phyloP scores from a whole-genome alignment of 2,797 vertebrate species.

The Chromis chromis region DNA sequence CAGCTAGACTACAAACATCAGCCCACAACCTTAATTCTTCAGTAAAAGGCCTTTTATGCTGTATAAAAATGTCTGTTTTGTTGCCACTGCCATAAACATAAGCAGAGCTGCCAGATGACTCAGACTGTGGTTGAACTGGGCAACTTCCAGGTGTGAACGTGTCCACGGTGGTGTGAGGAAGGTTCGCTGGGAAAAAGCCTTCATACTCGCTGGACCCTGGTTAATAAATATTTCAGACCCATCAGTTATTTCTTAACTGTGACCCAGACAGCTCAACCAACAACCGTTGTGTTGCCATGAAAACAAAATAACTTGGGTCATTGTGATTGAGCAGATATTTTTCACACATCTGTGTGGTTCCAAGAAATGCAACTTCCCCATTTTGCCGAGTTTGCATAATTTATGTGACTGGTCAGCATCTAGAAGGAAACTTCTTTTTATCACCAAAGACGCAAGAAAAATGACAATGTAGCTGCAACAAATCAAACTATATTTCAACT shows the following conservation, averaged over 20 bases:
- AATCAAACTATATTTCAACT: no score
- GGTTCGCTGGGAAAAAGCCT: slow-evolving; percentile 31
- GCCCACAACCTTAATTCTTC: background rate
- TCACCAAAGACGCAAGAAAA: background rate
- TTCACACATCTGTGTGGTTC: background rate
- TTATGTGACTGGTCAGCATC: rapidly evolving
- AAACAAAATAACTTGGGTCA: background rate
- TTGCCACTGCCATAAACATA: background rate
- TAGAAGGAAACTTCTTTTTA: background rate
- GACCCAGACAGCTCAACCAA: background rate
- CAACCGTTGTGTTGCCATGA: background rate
- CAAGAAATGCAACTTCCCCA: slow-evolving; percentile 2
- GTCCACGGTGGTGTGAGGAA: slow-evolving; percentile 23
- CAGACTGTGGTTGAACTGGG: slow-evolving; percentile 35
- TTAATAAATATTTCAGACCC: background rate
- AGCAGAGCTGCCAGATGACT: slow-evolving; percentile 40
- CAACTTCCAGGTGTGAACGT: slow-evolving; percentile 43
- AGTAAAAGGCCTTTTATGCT: slow-evolving; percentile 1
- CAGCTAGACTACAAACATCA: background rate
- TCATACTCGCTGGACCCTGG: background rate
- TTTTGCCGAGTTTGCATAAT: background rate
- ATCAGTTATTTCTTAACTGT: background rate
- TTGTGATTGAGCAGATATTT: background rate
- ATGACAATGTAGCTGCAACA: background rate
- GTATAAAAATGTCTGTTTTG: background rate